These are phyloP conservation scores for Pantherophis alleghaniensis DNA, from an alignment of 2,797 vertebrate genomes.

Conservation along the genomic window DNA sequence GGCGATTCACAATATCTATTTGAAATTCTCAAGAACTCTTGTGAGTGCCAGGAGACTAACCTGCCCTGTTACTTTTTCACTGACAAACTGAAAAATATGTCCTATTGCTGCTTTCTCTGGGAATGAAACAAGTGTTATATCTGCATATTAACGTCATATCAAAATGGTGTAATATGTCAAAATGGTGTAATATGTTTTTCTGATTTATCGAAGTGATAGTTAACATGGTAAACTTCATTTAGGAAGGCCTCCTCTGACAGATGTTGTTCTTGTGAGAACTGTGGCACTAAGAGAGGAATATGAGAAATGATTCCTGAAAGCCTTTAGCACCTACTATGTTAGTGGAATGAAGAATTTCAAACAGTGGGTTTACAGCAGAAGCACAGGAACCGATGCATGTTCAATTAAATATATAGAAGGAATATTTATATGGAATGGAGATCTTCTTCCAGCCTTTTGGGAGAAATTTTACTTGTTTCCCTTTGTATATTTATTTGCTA, in stretches of 20 bases:
- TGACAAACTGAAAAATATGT: not conserved
- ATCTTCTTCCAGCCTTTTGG: not conserved
- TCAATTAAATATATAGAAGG: not conserved
- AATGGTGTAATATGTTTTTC: not conserved
- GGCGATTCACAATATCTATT: not conserved
- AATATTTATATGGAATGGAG: not conserved
- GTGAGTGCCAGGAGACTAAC: not conserved
- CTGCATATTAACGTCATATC: not conserved
- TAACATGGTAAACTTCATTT: not conserved
- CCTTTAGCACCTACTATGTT: not conserved
- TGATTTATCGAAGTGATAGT: not conserved
- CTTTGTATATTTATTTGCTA: not conserved
- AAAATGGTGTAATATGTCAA: not conserved
- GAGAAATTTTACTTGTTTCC: not conserved
- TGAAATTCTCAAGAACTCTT: not conserved
- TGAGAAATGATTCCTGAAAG: not conserved
- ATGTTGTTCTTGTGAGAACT: not conserved
- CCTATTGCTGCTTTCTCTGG: constrained; percentile 7
- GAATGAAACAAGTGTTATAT: constrained; percentile 30
- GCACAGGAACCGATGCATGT: too few species aligned
- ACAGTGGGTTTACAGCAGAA: not conserved
- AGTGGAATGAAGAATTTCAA: not conserved
- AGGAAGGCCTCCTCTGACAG: not conserved
- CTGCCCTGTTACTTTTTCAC: not conserved
- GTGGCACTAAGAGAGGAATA: not conserved